Base-by-base conservation (phyloP, 2,113 vertebrate species). In the Macaca nemestrina region DNA sequence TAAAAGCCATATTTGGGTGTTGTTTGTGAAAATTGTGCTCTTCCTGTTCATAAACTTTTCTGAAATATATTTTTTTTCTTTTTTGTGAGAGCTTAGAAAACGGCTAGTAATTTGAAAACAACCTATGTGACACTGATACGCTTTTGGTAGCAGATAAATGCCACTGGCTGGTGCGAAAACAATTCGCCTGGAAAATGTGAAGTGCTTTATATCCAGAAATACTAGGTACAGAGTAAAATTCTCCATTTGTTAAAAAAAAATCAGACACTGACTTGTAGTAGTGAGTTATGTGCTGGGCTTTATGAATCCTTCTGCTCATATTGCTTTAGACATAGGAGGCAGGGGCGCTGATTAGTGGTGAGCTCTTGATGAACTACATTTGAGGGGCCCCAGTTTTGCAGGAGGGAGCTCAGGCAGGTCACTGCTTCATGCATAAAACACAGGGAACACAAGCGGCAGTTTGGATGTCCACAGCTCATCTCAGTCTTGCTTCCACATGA, bases 91-190 rank as follows among this genome's bases (percentile, higher is more conserved):
- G n/a, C 90, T 90, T 90, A 32, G 76, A 57, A 97, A 87, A 88
- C 45, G 88, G 32, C 79, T 94, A 61, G 43, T 75, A 48, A 97
- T 96, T 97, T 97, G 84, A 79, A 97, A 96, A 88, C 16, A 9
- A 87, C 78, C 59, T 84, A 9, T 78, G 64, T 97, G 90, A 96
- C 94, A 95, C 68, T 76, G 97, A 95, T 95, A 52, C 14, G 61
- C 85, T 89, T 88, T 96, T 91, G 72, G 78, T 96, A 95, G 78
- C 32, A 88, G 82, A 96, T 95, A 95, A 96, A 97, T 94, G 91
- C 73, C 55, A 48, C 81, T 81, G 81, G 61, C 93, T 96, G 88
- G 35, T 75, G 5, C 5, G 14, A 91, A 95, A 96, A 96, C 64
- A 93, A 52, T 93, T 97, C 97, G 67, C 94, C 72, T 79, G 35